Evolutionary conservation across 23 tunicate species (phyloP), one percentile per base, ranked within the genome.

Genomic region (Trididemnum clinides): DNA sequence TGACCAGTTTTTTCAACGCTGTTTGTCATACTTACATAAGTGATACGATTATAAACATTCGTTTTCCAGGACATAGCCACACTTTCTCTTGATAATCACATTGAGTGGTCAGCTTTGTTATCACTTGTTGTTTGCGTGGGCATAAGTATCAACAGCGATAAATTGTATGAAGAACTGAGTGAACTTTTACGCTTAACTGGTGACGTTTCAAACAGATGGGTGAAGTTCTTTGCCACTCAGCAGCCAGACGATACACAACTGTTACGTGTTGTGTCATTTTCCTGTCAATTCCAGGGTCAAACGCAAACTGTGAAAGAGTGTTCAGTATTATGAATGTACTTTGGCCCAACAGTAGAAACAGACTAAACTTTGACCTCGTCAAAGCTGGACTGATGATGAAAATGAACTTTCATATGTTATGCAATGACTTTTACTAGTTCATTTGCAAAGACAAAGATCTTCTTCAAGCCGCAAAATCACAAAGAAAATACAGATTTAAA

Each of bases 181-280:
- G 69, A 4, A 21, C 69, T 62, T 18, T 44, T 44, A 44, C 10
- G 15, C 54, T n/a, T n/a, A n/a, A n/a, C n/a, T n/a, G n/a, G n/a
- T n/a, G n/a, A n/a, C n/a, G n/a, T n/a, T n/a, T n/a, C n/a, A n/a
- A n/a, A n/a, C n/a, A 62, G 69, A 62, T 12, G 27, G 69, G 69
- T 62, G 4, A 12, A 62, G 26, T 12, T 62, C 69, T 62, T 62
- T 62, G 69, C 69, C 69, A 62, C 69, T 62, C 69, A 62, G 69
- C 69, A 62, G 69, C 69, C 69, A 62, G 69, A 62, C 69, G 21
- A 62, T 62, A 62, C 69, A 62, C 69, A 62, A 62, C 69, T 62
- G 69, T 62, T 62, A 62, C 69, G 26, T 62, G 26, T 62, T 62
- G 69, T 62, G 27, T 62, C 69, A 62, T 62, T 62, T 62, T 62